phyloP scores from a whole-genome alignment of 2,888 invertebrate species.

The Drosophila falleni region DNA sequence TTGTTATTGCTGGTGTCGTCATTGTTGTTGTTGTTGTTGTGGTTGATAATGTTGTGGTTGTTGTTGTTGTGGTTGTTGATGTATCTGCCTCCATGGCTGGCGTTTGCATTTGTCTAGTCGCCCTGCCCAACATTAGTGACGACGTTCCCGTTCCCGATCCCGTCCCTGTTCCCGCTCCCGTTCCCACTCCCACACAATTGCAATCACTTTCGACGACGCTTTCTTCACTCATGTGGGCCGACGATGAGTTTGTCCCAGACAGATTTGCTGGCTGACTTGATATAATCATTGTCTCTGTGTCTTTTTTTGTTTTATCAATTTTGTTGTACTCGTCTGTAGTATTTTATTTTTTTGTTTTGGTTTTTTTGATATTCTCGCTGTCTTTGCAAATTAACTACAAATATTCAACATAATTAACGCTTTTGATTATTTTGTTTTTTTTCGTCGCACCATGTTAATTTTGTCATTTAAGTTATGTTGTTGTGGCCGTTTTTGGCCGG shows the following conservation, averaged over 20 bases:
- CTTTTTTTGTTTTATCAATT: constrained; percentile 5
- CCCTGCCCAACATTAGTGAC: constrained; percentile 41
- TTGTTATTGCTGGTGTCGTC: constrained; percentile 23
- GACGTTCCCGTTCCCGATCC: constrained; percentile 10
- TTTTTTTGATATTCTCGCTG: constrained; percentile 25
- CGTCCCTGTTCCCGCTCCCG: constrained; percentile 13
- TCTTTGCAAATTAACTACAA: constrained; percentile 66
- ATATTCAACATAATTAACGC: constrained; percentile 67
- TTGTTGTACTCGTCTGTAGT: constrained; percentile 4
- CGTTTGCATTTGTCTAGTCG: constrained; percentile 44
- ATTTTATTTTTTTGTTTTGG: constrained; percentile 11
- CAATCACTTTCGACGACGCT: constrained; percentile 56
- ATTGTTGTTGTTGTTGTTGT: constrained; percentile 20
- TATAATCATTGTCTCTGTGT: constrained; percentile 56
- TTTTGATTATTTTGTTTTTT: constrained; percentile 62
- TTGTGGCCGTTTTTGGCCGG: constrained; percentile 16
- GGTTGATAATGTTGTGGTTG: constrained; percentile 21
- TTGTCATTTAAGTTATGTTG: constrained; percentile 64
- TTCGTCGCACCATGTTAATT: constrained; percentile 71
- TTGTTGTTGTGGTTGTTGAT: constrained; percentile 12
- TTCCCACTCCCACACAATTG: constrained; percentile 48
- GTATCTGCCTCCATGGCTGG: constrained; percentile 36
- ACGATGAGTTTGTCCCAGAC: constrained; percentile 50
- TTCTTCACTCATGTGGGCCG: constrained; percentile 58
- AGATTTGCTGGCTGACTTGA: constrained; percentile 69